A percentile compares a stretch with the other conserved stretches of the same genome.
phyloP scores from a whole-genome alignment of 2,797 vertebrate species.

The Hybognathus amarus region DNA sequence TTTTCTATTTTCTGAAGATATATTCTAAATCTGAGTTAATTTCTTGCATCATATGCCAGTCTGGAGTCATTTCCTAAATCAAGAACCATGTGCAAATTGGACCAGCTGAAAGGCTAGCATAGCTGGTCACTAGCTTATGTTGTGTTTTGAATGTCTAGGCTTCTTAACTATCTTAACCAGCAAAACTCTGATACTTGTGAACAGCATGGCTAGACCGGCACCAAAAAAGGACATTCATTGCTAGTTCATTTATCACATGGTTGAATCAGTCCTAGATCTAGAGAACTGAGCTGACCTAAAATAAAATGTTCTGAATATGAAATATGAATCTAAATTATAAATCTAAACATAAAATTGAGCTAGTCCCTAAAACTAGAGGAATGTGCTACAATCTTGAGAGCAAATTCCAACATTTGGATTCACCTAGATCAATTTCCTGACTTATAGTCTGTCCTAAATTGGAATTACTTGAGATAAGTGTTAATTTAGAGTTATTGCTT shows the following conservation, averaged over 20 bases:
- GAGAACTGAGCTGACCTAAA: neutral
- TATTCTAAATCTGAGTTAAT: neutral
- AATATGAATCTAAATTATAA: neutral
- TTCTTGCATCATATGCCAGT: neutral
- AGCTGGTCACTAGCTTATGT: neutral
- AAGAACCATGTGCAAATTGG: neutral
- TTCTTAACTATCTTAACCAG: constrained; percentile 9
- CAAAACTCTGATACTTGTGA: neutral
- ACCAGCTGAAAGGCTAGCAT: neutral
- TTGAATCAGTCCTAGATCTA: neutral
- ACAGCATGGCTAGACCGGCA: neutral
- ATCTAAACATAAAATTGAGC: neutral
- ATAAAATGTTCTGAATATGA: neutral
- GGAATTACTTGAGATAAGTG: neutral
- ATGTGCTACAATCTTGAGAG: neutral
- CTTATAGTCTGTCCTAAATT: neutral
- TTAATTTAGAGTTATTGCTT: neutral
- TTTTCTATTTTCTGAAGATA: neutral
- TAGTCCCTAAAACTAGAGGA: neutral
- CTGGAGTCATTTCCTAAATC: neutral
- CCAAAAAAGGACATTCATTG: neutral
- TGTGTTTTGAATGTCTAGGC: neutral
- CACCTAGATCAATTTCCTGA: neutral
- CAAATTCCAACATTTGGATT: neutral
- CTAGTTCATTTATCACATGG: neutral